Evolutionary conservation across 2,888 invertebrate species (phyloP), one percentile per base, ranked within the genome.

Genomic region (Augochlorella aurata): DNA sequence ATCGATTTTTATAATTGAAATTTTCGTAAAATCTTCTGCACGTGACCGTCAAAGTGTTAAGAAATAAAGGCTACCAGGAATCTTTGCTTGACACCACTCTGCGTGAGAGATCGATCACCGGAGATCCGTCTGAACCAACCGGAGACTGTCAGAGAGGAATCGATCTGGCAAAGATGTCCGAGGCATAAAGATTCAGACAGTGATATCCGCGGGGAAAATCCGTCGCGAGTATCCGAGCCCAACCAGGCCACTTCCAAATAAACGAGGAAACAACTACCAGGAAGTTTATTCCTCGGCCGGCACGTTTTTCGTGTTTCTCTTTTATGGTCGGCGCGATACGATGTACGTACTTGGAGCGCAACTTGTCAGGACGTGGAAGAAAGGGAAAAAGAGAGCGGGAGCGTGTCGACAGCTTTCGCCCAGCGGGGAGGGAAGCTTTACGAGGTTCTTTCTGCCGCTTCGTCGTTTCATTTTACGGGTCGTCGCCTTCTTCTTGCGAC

Each of bases 381-480:
- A 77, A 80, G 52, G 76, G 63, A 72, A 72, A 78, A 76, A 74
- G 63, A 12, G 74, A 70, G 63, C 14, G 52, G 24, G 61, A 70
- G 61, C 78, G 76, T 68, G 83, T 71, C 63, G 83, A 70, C 79
- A 72, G 84, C 78, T 85, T 81, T 84, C 74, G 70, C 61, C 70
- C 73, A 76, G 74, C 63, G 21, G 38, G 75, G 63, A 50, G 80
- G 76, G 77, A 79, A 79, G 81, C 81, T 88, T 89, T 89, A 89
- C 81, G 88, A 89, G 81, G 74, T 82, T 85, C 83, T 85, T 83
- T 73, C 84, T 76, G 69, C 54, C 77, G 76, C 72, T 72, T 80
- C 75, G 85, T 78, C 85, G 78, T 86, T 88, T 87, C 85, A 87
- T 89, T 90, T 91, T 89, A 91, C 90, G 90, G 89, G 81, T 86